Percentiles rank a stretch among this genome's conserved stretches.
Conservation (phyloP, 2,888 invertebrate species). For the Cosmia pyralina region DNA sequence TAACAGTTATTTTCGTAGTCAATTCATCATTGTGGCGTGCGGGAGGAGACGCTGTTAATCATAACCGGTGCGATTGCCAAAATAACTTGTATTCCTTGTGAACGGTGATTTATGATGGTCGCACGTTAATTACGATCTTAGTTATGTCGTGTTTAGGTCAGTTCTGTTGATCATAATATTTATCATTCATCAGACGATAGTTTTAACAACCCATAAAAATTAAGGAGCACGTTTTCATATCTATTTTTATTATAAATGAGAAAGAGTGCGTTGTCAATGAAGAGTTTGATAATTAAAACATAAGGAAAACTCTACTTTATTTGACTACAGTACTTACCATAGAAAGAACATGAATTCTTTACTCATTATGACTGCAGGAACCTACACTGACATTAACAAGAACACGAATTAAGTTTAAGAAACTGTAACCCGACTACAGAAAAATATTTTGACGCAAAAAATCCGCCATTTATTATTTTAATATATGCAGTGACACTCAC, state of each 20-base stretch:
- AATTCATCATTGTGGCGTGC: slow-evolving; percentile 81
- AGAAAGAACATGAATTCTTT: slow-evolving; percentile 5
- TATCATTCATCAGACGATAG: slow-evolving; percentile 14
- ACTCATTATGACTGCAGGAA: not conserved
- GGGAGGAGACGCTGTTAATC: slow-evolving; percentile 77
- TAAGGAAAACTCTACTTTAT: not conserved
- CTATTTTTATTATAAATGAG: not conserved
- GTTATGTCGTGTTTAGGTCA: slow-evolving; percentile 72
- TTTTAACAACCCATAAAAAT: slow-evolving; percentile 18
- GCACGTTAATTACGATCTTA: slow-evolving; percentile 79
- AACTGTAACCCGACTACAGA: too few species aligned
- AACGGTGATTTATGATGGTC: slow-evolving; percentile 80
- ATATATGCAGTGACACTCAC: too few species aligned
- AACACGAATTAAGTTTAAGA: not conserved
- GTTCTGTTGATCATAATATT: slow-evolving; percentile 66
- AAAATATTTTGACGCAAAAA: too few species aligned
- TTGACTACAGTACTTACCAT: slow-evolving; percentile 7
- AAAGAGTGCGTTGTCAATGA: not conserved
- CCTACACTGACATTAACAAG: slow-evolving; percentile 2
- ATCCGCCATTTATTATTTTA: too few species aligned
- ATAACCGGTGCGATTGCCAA: slow-evolving; percentile 84
- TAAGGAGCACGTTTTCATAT: not conserved
- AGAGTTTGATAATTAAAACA: not conserved
- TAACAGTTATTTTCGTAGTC: slow-evolving; percentile 83
- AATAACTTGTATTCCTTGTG: slow-evolving; percentile 84